These are phyloP conservation scores for Drosophila mimetica DNA, from an alignment of 2,888 invertebrate species.

Conservation along the genomic window DNA sequence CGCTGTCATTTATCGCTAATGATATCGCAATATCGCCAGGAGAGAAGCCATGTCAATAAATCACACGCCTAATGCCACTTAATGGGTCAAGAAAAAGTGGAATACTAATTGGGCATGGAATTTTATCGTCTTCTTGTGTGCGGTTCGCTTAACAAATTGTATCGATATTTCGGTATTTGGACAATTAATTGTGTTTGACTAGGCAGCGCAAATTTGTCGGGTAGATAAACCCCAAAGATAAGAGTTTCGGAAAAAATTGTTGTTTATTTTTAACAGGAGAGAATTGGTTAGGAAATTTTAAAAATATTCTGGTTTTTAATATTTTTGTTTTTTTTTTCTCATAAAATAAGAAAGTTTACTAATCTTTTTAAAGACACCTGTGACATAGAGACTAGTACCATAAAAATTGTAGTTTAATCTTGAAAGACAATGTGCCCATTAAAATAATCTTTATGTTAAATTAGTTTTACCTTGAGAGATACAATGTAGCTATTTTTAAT, in stretches of 20 bases:
- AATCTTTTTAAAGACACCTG: no score
- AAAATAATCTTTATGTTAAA: slow-evolving; percentile 1
- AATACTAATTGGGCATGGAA: slow-evolving; percentile 10
- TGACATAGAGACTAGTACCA: no score
- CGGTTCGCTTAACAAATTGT: neutral
- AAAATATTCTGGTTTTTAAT: no score
- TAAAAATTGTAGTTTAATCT: no score
- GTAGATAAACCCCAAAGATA: neutral
- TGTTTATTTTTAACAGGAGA: neutral
- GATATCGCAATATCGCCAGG: neutral
- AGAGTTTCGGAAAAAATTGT: neutral
- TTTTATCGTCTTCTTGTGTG: slow-evolving; percentile 4
- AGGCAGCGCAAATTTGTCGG: slow-evolving; percentile 6
- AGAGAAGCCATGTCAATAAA: slow-evolving; percentile 34
- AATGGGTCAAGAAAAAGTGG: slow-evolving; percentile 20
- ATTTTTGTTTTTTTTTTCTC: no score
- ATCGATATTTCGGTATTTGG: slow-evolving; percentile 11
- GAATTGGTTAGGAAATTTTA: no score
- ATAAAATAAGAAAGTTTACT: no score
- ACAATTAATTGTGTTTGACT: slow-evolving; percentile 28
- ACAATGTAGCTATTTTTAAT: neutral
- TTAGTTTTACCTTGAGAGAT: neutral
- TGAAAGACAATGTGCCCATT: no score
- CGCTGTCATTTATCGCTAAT: neutral
- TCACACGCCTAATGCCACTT: slow-evolving; percentile 40